A percentile compares a stretch with the other conserved stretches of the same genome.
Evolutionary conservation across 2,113 vertebrate species (phyloP).

Genomic region (Electrona antarctica): DNA sequence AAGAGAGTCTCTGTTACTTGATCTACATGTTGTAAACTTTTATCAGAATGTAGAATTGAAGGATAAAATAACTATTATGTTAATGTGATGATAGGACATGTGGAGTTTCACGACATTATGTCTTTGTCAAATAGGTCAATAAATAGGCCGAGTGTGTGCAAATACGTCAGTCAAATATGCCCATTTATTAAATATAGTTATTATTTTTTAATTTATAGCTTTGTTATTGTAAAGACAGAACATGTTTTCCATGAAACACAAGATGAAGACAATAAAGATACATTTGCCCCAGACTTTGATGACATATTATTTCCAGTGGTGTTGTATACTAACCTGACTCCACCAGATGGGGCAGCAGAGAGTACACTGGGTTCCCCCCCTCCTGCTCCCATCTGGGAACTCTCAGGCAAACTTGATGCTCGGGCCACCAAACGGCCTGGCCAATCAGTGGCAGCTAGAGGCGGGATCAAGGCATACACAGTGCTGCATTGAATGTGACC

Average conservation of each 20-base stretch:
- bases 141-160: background rate
- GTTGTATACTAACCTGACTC: background rate
- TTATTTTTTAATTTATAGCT: background rate
- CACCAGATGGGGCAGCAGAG: too few relatives aligned
- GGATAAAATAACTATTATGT: background rate
- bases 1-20: conserved; percentile 8
- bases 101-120: background rate
- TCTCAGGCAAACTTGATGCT: background rate
- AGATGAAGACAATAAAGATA: conserved; percentile 16
- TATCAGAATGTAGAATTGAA: conserved; percentile 8
- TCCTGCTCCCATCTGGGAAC: background rate
- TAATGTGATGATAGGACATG: background rate
- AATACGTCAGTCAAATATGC: background rate
- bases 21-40: conserved; percentile 14
- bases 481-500: too few relatives aligned
- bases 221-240: conserved; percentile 11
- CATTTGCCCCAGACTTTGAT: background rate
- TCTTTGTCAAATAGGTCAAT: conserved; percentile 7
- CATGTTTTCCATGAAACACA: background rate
- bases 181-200: conserved; percentile 10
- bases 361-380: conserved; percentile 5
- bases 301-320: too few relatives aligned
- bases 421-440: too few relatives aligned
- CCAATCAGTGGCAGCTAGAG: too few relatives aligned
- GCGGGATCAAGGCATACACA: too few relatives aligned